Evolutionary conservation across 2,113 vertebrate species (phyloP).

Genomic region (Cottus gobio): DNA sequence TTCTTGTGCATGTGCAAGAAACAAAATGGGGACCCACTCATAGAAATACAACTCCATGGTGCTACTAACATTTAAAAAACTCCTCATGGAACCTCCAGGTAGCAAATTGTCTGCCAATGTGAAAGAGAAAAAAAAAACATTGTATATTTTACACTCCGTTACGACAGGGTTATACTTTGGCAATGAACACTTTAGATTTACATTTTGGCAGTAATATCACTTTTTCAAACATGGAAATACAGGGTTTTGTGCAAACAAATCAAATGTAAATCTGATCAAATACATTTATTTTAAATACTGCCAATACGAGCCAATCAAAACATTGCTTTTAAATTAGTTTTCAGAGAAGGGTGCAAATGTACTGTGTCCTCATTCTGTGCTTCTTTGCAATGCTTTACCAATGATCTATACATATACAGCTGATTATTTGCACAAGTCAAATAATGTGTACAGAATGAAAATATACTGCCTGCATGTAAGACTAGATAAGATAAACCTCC

Average conservation of each 20-base stretch:
- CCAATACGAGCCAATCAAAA: background rate
- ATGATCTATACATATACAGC: constrained; percentile 3
- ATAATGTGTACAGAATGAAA: constrained; percentile 13
- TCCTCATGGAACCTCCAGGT: background rate
- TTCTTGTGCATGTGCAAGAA: background rate
- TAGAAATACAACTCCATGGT: background rate
- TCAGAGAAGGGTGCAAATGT: background rate
- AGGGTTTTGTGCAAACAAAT: background rate
- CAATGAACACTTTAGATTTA: background rate
- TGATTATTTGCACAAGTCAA: background rate
- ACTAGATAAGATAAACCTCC: constrained; percentile 45
- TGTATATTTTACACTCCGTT: background rate
- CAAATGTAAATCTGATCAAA: background rate
- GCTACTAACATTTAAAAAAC: background rate
- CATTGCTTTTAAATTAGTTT: background rate
- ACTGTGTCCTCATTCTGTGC: background rate
- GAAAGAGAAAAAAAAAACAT: background rate
- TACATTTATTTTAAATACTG: background rate
- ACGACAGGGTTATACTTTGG: background rate
- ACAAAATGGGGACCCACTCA: background rate
- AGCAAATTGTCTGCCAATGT: background rate
- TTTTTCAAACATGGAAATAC: background rate
- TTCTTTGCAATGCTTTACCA: background rate
- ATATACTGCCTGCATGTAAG: constrained; percentile 60
- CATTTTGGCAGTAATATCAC: background rate